These are phyloP conservation scores for Eurypyga helias DNA, from an alignment of 2,113 vertebrate species.

Conservation along the genomic window DNA sequence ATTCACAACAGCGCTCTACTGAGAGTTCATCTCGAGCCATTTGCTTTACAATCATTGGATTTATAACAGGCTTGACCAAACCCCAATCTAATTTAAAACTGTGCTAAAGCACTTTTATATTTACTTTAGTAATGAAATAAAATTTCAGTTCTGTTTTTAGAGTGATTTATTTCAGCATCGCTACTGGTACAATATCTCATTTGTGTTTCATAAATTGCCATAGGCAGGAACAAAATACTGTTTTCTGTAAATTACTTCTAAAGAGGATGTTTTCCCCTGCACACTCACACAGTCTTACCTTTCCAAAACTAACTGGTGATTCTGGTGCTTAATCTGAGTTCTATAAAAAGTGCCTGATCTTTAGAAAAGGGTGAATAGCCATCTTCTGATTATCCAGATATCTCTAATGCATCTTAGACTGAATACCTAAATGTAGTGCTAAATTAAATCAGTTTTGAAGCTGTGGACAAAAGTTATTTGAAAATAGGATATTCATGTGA, in stretches of 20 bases:
- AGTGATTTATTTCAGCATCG: constrained; percentile 52
- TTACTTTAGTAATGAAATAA: constrained; percentile 72
- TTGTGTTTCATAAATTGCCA: constrained; percentile 65
- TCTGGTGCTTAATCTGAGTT: background rate
- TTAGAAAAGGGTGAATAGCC: background rate
- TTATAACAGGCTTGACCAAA: constrained; percentile 68
- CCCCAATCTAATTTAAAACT: constrained; percentile 67
- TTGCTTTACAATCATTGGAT: constrained; percentile 42
- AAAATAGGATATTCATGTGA: background rate
- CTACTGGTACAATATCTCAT: constrained; percentile 51
- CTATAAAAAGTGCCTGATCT: background rate
- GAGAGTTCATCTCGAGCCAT: constrained; percentile 36
- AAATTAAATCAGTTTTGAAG: background rate
- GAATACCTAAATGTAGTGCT: background rate
- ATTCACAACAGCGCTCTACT: background rate
- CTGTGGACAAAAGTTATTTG: background rate
- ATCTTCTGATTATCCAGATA: background rate
- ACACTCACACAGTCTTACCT: background rate
- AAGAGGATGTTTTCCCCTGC: constrained; percentile 27
- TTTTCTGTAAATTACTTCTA: constrained; percentile 54
- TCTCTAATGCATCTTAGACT: background rate
- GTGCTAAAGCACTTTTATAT: constrained; percentile 61
- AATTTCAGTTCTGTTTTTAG: constrained; percentile 59
- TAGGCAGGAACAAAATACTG: constrained; percentile 36
- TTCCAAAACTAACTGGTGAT: background rate